Percentiles rank a stretch among this genome's conserved stretches.
Evolutionary conservation across 2,797 vertebrate genomes (phyloP).

Genomic region (Mareca penelope): DNA sequence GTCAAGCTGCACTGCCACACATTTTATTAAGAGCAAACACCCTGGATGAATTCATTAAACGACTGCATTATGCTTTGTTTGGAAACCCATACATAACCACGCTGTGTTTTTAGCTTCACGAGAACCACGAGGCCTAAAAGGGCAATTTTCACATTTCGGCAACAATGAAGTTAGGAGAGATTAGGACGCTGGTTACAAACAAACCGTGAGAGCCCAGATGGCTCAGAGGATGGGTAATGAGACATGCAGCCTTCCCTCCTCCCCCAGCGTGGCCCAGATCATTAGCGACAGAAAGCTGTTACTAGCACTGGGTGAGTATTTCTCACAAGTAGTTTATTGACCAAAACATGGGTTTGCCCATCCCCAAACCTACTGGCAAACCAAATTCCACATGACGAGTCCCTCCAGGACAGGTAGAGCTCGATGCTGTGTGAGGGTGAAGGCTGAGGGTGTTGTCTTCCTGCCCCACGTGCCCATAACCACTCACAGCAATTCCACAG

Average conservation of each 20-base stretch:
- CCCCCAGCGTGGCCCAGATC: not conserved
- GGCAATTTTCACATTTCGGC: not conserved
- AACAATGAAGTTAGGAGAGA: not conserved
- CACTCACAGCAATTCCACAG: not conserved
- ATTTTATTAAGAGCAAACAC: not conserved
- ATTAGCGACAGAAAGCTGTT: not conserved
- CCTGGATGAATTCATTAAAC: not conserved
- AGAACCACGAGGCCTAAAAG: not conserved
- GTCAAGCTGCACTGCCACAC: accelerated
- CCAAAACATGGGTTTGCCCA: not conserved
- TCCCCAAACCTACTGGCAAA: not conserved
- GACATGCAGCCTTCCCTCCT: not conserved
- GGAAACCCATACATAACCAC: not conserved
- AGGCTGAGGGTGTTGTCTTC: not conserved
- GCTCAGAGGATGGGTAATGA: not conserved
- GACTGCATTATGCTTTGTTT: not conserved
- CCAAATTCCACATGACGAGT: not conserved
- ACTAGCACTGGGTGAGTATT: not conserved
- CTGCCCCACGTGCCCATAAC: not conserved
- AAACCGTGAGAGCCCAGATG: not conserved
- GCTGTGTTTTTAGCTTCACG: not conserved
- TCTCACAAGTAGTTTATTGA: not conserved
- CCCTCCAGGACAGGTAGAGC: not conserved
- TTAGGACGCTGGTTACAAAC: not conserved
- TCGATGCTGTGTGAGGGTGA: accelerated